phyloP scores from a whole-genome alignment of 2,888 invertebrate genomes.

The Yponomeuta plumbellus region DNA sequence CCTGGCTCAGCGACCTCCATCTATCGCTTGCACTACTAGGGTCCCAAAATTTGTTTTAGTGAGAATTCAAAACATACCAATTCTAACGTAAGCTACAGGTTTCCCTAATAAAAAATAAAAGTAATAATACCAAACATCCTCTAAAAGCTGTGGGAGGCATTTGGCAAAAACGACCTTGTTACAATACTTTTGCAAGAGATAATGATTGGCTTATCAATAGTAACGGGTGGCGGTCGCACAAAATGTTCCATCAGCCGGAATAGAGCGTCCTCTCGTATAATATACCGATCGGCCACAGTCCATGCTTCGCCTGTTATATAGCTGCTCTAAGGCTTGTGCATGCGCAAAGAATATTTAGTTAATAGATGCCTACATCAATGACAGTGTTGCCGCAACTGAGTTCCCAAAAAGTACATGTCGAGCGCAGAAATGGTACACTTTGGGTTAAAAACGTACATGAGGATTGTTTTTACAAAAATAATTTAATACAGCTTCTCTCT shows the following conservation, averaged over 20 bases:
- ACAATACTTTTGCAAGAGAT: background rate
- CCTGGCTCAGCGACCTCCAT: too few relatives aligned
- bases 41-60: too few relatives aligned
- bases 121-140: background rate
- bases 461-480: too few relatives aligned
- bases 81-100: too few relatives aligned
- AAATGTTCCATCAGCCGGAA: conserved; percentile 6
- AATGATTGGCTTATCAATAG: conserved; percentile 9
- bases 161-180: background rate
- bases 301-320: conserved; percentile 17
- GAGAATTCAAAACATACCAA: too few relatives aligned
- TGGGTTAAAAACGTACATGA: too few relatives aligned
- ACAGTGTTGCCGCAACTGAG: too few relatives aligned
- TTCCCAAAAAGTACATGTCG: too few relatives aligned
- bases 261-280: conserved; percentile 35
- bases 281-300: conserved; percentile 43
- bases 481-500: too few relatives aligned
- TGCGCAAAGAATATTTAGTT: background rate
- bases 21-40: too few relatives aligned
- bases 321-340: background rate
- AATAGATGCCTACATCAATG: background rate
- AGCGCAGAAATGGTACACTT: too few relatives aligned
- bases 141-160: background rate
- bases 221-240: conserved; percentile 4
- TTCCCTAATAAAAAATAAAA: too few relatives aligned